Percentiles rank a stretch among this genome's conserved stretches.
phyloP scores from a whole-genome alignment of 2,888 invertebrate species.

The Augochlorella aurata region DNA sequence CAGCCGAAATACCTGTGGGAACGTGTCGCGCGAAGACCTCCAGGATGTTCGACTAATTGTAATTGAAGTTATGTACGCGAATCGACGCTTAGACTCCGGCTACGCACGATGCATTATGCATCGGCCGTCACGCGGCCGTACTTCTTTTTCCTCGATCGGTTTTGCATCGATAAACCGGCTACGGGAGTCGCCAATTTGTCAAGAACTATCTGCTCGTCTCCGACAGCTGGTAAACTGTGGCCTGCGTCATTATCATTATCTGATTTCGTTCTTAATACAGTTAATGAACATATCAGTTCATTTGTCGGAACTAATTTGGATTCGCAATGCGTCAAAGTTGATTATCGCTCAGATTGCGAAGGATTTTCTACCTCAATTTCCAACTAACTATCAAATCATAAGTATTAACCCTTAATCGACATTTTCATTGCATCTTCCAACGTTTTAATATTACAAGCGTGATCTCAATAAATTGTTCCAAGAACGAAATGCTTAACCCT shows the following conservation, averaged over 20 bases:
- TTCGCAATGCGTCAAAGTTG: too few species aligned
- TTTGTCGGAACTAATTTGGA: too few species aligned
- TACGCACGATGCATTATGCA: constrained; percentile 47
- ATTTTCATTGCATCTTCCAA: too few species aligned
- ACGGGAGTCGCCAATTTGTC: background rate
- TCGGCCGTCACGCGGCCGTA: constrained; percentile 16
- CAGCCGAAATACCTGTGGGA: constrained; percentile 56
- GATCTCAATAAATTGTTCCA: too few species aligned
- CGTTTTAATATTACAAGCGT: too few species aligned
- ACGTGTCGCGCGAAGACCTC: constrained; percentile 43
- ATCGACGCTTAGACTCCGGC: constrained; percentile 40
- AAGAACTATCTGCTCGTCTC: background rate
- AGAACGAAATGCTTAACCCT: too few species aligned
- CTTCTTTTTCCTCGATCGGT: constrained; percentile 37
- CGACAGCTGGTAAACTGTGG: background rate
- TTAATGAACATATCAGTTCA: background rate
- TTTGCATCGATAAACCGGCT: constrained; percentile 37
- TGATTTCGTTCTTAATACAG: background rate
- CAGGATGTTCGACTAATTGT: constrained; percentile 58
- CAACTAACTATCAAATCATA: too few species aligned
- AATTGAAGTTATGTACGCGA: constrained; percentile 56
- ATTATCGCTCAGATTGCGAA: too few species aligned
- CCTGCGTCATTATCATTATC: background rate
- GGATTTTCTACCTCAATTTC: too few species aligned
- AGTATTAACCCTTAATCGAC: too few species aligned